These are phyloP conservation scores for Bubalus kerabau DNA, from an alignment of 2,113 vertebrate species.

Conservation along the genomic window DNA sequence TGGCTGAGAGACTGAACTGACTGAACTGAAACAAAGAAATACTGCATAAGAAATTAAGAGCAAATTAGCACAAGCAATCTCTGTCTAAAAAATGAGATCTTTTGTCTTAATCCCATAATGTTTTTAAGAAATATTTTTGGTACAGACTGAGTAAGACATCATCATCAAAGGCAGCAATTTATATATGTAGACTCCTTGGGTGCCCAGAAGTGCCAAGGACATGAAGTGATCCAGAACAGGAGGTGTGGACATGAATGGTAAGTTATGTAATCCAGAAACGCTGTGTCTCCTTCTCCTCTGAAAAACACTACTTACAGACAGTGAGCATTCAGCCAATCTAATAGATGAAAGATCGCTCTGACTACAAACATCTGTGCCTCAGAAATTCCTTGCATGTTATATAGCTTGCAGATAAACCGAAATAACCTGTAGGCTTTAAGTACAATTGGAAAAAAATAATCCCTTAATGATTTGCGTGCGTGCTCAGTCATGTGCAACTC, in stretches of 20 bases:
- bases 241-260: background rate
- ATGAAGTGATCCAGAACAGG: background rate
- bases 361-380: background rate
- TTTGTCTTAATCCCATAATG: background rate
- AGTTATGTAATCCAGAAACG: background rate
- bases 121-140: background rate
- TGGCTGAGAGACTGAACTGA: background rate
- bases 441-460: background rate
- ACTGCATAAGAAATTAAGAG: background rate
- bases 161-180: background rate
- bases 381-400: constrained; percentile 17
- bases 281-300: background rate
- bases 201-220: background rate
- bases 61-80: background rate
- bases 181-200: background rate
- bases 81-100: background rate
- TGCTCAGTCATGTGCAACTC: background rate
- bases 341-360: background rate
- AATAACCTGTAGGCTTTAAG: background rate
- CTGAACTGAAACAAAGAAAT: background rate
- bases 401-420: background rate
- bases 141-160: background rate
- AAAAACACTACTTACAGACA: background rate
- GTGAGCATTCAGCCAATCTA: background rate
- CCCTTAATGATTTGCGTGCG: background rate